Base-by-base conservation (phyloP, 2,797 vertebrate genomes). In the Clarias platycephalus region DNA sequence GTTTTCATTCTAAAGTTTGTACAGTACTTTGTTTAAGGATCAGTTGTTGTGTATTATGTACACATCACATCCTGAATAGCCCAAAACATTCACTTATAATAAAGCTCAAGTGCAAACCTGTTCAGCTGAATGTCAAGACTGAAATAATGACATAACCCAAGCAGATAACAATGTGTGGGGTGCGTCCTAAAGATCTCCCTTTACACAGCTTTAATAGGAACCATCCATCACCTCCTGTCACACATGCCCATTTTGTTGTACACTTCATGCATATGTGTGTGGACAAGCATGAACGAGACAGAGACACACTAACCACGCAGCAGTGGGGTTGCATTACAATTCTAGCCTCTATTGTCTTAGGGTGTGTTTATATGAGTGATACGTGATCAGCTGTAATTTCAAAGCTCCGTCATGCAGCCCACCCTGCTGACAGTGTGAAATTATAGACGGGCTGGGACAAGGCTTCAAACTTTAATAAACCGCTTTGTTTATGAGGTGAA, bases 141-240 rank as follows among this genome's bases (percentile, higher is more conserved):
- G 85, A 87, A 86, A 89, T 91, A 92, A 94, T 91, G 90, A 88
- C 88, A 90, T 44, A 91, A 93, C 86, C 13, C 64, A 26, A 87
- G 85, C 80, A 84, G 85, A 86, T 66, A 91, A 92, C 91, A 92
- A 91, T 92, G 88, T 89, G 91, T 93, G 81, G 5, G 26, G 53
- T 37, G 55, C 2, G 5, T 62, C n/a, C 57, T 88, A 63, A 58
- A 67, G 68, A 87, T 92, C 92, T 94, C 92, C 88, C 88, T 89
- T 94, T 95, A 93, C 94, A 92, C 90, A 89, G 92, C 94, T 92
- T 94, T 92, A 93, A 91, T 90, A 91, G 91, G 87, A 91, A 91
- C 92, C 92, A 93, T 91, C 88, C 91, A 37, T 86, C 90, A 91
- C 91, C 89, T 91, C 85, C 90, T 91, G 91, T 90, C 92, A 92